Conservation (phyloP, 2,888 invertebrate species). For the Drosophila nr. fundita region DNA sequence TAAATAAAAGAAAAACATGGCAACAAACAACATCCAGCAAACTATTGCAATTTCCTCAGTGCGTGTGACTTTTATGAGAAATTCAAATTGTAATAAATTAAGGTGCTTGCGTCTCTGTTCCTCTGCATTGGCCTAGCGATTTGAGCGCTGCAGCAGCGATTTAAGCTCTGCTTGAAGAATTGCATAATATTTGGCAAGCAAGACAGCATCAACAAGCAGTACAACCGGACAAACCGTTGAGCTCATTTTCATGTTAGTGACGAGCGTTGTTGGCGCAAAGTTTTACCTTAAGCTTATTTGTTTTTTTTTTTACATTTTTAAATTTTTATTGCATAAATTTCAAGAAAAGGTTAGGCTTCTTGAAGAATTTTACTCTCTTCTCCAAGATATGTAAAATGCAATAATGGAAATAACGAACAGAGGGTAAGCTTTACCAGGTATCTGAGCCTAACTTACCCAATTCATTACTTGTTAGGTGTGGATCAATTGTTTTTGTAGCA, state of each 20-base stretch:
- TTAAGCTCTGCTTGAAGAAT: constrained; percentile 44
- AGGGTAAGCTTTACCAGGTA: neutral
- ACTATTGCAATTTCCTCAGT: constrained; percentile 61
- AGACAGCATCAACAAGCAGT: constrained; percentile 36
- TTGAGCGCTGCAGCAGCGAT: constrained; percentile 30
- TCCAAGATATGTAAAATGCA: neutral
- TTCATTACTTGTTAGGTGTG: neutral
- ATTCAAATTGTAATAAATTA: constrained; percentile 65
- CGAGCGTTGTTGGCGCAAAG: constrained; percentile 12
- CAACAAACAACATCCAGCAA: constrained; percentile 22
- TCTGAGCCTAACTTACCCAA: neutral
- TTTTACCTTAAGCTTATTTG: neutral
- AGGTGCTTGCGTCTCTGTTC: constrained; percentile 43
- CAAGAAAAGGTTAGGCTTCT: neutral
- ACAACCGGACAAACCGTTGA: constrained; percentile 35
- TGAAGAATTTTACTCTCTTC: neutral
- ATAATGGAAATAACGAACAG: neutral
- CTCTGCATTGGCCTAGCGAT: constrained; percentile 42
- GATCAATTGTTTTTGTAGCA: neutral
- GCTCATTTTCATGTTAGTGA: constrained; percentile 30
- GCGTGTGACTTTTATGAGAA: constrained; percentile 30
- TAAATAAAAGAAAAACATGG: constrained; percentile 16
- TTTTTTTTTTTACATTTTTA: neutral
- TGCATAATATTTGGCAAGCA: constrained; percentile 70
- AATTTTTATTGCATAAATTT: neutral